Conservation (phyloP, 1,140 invertebrate species). For the Brachionus koreanus region DNA sequence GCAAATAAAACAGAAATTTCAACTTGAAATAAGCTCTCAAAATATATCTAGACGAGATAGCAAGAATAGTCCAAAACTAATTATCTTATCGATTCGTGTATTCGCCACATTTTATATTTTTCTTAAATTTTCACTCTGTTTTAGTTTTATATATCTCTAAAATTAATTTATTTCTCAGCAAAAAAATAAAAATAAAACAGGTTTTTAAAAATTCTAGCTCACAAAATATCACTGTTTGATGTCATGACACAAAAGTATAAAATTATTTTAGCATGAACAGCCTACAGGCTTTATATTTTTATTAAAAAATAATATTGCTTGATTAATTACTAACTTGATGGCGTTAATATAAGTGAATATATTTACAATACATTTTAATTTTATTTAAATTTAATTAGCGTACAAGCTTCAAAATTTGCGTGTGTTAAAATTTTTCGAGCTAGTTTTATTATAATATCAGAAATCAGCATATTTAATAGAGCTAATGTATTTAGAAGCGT, state of each 20-base stretch:
- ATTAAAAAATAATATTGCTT: background rate
- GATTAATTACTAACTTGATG: background rate
- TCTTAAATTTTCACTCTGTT: background rate
- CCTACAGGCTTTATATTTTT: background rate
- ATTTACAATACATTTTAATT: background rate
- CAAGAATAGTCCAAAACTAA: background rate
- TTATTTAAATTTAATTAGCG: background rate
- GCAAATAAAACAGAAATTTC: background rate
- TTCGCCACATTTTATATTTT: background rate
- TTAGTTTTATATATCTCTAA: background rate
- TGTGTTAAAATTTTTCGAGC: background rate
- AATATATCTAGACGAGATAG: background rate
- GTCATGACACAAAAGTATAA: background rate
- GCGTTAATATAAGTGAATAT: background rate
- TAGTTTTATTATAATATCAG: background rate
- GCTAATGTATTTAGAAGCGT: background rate
- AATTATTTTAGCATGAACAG: background rate
- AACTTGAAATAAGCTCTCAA: background rate
- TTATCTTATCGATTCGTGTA: background rate
- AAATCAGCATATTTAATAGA: background rate
- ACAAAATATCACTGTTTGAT: background rate
- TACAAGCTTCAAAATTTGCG: no score
- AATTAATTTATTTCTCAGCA: background rate
- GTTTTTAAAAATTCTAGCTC: background rate
- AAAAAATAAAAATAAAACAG: background rate